Base-by-base conservation (phyloP, 2,888 invertebrate species). In the Melinaea marsaeus region DNA sequence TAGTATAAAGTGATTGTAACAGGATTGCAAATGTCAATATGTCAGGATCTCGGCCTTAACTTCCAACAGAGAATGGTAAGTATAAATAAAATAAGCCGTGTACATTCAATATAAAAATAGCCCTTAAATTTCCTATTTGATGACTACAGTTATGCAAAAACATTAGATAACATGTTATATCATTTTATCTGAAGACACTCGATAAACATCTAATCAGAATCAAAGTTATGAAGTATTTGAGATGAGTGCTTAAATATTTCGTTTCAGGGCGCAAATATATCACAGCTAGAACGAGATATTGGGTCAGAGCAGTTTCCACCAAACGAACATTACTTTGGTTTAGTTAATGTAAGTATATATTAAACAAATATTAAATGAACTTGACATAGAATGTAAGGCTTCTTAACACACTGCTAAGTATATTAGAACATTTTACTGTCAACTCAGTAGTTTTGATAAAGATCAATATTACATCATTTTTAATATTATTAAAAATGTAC, bases 251-350 rank as follows among this genome's bases (percentile, higher is more conserved):
- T 59, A 47, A 70, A 42, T 63, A 13, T 67, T 47, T 57, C 69
- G 46, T 86, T 82, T 71, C 86, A 98, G 99, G 99, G 99, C 92
- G 97, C 98, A 90, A 99, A 98, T 94, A 97, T 99, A 91, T 99
- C 99, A 79, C 99, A 99, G 91, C 92, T 99, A 90, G 99, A 99
- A 93, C 96, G 98, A 92, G 99, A 99, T 93, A 99, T 99, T 85
- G 99, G 99, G 81, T 95, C 98, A 78, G 99, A 99, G 91, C 97
- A 98, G 85, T 97, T 99, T 91, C 98, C 99, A 79, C 96, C 97
- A 70, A 99, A 99, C 90, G 99, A 99, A 86, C 99, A 99, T 90
- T 99, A 98, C 90, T 99, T 99, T 93, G 99, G 99, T 82, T 94
- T 99, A 90, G 99, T 99, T 72, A 99, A 99, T 93, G 98, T 98